A percentile compares a stretch with the other conserved stretches of the same genome.
These are phyloP conservation scores for Elaphurus davidianus DNA, from an alignment of 2,113 vertebrate genomes.

Conservation along the genomic window DNA sequence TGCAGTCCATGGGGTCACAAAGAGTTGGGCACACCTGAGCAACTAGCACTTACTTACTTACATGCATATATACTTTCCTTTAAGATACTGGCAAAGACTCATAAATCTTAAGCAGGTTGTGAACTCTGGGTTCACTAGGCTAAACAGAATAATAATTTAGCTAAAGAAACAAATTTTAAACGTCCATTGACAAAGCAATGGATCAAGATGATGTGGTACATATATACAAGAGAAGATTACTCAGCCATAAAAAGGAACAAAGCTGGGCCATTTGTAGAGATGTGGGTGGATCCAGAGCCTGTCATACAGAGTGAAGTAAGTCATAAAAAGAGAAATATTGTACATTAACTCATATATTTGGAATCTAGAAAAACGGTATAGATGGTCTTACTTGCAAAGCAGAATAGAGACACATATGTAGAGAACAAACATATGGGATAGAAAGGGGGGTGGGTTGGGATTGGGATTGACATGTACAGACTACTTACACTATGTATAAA, in stretches of 20 bases:
- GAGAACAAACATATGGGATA: background rate
- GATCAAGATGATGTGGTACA: background rate
- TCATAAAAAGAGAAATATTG: background rate
- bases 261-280: background rate
- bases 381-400: background rate
- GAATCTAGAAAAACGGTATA: background rate
- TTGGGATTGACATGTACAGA: background rate
- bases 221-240: background rate
- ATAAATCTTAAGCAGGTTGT: background rate
- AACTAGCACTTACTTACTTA: background rate
- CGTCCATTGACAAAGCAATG: background rate
- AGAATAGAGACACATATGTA: background rate
- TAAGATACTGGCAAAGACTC: background rate
- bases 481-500: background rate
- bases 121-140: background rate
- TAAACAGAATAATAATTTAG: background rate
- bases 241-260: background rate
- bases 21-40: background rate
- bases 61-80: background rate
- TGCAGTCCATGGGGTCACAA: background rate
- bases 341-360: background rate
- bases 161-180: background rate
- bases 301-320: background rate
- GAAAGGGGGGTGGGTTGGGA: background rate
- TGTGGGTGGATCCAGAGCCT: background rate